Percentiles rank a stretch among this genome's conserved stretches.
phyloP scores from a whole-genome alignment of 2,888 invertebrate species.

The Erpobdella octoculata region DNA sequence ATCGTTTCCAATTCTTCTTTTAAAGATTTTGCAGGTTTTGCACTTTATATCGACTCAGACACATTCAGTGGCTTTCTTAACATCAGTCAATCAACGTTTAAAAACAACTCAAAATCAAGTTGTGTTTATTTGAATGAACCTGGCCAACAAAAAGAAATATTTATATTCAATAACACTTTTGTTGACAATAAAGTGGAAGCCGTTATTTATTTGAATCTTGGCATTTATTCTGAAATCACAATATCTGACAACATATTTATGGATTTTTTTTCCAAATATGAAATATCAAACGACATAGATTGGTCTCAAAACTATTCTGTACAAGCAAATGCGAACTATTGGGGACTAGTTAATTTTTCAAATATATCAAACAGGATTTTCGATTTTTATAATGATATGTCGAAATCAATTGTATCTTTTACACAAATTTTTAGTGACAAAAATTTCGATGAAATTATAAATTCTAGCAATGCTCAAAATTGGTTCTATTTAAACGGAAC shows the following conservation, averaged over 20 bases:
- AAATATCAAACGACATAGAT: not conserved
- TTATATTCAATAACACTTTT: not conserved
- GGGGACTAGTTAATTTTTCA: not conserved
- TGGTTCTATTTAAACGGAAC: not conserved
- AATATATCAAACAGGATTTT: slow-evolving; percentile 19
- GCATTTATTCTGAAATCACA: not conserved
- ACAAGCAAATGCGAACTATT: slow-evolving; percentile 18
- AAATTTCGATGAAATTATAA: not conserved
- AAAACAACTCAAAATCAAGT: not conserved
- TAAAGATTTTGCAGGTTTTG: not conserved
- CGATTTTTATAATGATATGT: slow-evolving; percentile 15
- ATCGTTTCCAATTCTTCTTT: not conserved
- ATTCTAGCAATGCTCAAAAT: not conserved
- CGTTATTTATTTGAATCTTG: not conserved
- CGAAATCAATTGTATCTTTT: not conserved
- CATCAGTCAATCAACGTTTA: not conserved
- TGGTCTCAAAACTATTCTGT: not conserved
- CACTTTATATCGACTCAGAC: not conserved
- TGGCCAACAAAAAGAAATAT: not conserved
- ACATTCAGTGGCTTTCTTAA: not conserved
- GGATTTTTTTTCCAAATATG: slow-evolving; percentile 14
- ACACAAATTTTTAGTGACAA: not conserved
- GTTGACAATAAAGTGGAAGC: not conserved
- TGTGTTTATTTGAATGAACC: not conserved
- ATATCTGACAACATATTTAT: slow-evolving; percentile 21